Evolutionary conservation across 2,797 vertebrate genomes (phyloP).

Genomic region (Centropyge bicolor): DNA sequence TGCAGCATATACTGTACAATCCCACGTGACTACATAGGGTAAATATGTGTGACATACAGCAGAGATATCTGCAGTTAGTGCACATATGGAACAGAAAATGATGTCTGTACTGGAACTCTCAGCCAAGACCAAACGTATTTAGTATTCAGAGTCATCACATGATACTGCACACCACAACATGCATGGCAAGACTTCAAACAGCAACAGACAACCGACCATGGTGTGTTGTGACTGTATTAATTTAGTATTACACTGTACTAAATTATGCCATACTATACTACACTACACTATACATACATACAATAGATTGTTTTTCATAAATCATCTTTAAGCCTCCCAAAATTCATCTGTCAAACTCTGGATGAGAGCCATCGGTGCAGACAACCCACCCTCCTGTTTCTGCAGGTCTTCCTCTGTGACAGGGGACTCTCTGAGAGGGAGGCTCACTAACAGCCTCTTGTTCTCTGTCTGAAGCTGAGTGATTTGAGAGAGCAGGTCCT

Average conservation of each 20-base stretch:
- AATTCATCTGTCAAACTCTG: not conserved
- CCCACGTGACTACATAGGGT: conserved; percentile 18
- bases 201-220: not conserved
- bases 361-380: not conserved
- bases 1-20: conserved; percentile 14
- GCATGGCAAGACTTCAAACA: not conserved
- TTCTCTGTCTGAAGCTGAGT: conserved; percentile 93
- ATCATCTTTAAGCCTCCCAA: not conserved
- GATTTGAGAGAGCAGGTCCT: conserved; percentile 92
- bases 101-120: conserved; percentile 5
- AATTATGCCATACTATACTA: not conserved
- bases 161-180: conserved; percentile 3
- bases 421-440: conserved; percentile 86
- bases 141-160: conserved; percentile 8
- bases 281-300: too few relatives aligned
- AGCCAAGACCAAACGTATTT: conserved; percentile 23
- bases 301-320: not conserved
- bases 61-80: conserved; percentile 24
- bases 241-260: not conserved
- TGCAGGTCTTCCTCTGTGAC: conserved; percentile 88
- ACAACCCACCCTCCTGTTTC: conserved; percentile 88
- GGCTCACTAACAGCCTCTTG: conserved; percentile 88
- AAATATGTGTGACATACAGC: conserved; percentile 14
- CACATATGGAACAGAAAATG: conserved; percentile 6
- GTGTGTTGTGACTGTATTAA: not conserved